Base-by-base conservation (phyloP, 1,140 invertebrate species). In the Panulirus ornatus region DNA sequence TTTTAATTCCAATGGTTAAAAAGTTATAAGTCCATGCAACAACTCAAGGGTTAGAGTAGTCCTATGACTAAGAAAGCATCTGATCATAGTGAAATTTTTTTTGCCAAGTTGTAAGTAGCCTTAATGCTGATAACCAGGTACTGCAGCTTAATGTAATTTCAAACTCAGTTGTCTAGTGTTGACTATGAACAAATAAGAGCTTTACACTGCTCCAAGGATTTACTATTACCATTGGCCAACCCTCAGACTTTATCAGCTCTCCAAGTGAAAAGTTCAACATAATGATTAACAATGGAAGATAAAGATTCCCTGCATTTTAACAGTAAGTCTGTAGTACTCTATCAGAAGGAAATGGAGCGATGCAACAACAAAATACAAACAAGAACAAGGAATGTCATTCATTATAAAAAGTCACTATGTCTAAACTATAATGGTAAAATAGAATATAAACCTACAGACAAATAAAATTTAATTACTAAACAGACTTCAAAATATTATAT, bases 361-460 rank as follows among this genome's bases (percentile, higher is more conserved):
- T 30, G 36, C 38, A 70, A 66, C 22, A 70, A 79, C 36, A 78
- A 51, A 86, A 58, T 27, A 78, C 22, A 88, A 63, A n/a, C 34
- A 54, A 38, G 54, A 73, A 88, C 54, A 79, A 54, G 85, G 85
- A 88, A 88, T 88, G 85, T 88, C 75, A 66, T 78, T 79, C 51
- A 44, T 70, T 81, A n/a, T 76, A 44, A 88, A 38, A 14, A 8
- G 47, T 58, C 27, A 54, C 22, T 30, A 47, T 14, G 11, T 51
- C 66, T 85, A 51, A 34, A 82, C 27, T 19, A 75, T 42, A 75
- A 73, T 51, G 83, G 83, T 42, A 66, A 84, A 85, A 54, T 75
- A 75, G n/a, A 78, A 78, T 42, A 16, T 81, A 44, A 70, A 44
- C 34, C 34, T 14, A 27, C 81, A 75, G 34, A 78, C 75, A 76